Conservation (phyloP, 2,797 vertebrate genomes). For the Artibeus lituratus region DNA sequence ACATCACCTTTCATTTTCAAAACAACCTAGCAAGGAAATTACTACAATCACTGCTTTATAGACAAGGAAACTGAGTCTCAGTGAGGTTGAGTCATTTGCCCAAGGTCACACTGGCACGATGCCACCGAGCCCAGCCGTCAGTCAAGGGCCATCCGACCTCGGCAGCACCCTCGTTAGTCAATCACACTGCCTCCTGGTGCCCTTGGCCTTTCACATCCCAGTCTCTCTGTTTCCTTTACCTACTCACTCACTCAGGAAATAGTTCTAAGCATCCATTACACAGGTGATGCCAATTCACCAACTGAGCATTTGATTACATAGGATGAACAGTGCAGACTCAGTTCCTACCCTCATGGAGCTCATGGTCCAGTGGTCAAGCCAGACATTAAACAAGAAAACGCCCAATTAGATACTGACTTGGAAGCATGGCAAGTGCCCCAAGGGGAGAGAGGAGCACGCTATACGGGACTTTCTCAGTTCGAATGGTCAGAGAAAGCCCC, state of each 20-base stretch:
- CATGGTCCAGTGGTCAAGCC: not conserved
- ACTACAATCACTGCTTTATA: not conserved
- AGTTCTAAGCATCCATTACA: not conserved
- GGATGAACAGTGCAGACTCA: not conserved
- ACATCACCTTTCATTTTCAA: constrained; percentile 19
- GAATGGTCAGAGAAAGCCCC: not conserved
- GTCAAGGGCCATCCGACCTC: not conserved
- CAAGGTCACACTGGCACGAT: not conserved
- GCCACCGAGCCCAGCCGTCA: not conserved
- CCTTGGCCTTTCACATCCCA: not conserved
- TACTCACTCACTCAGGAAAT: not conserved
- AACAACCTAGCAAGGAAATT: constrained; percentile 8
- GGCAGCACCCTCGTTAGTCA: not conserved
- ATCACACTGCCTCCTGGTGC: not conserved
- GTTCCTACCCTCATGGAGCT: not conserved
- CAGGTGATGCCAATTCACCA: too few species aligned
- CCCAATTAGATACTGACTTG: not conserved
- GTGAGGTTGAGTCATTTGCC: not conserved
- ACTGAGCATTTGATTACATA: not conserved
- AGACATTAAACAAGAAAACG: not conserved
- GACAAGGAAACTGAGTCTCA: not conserved
- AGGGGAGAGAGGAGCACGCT: not conserved
- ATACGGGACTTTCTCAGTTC: not conserved
- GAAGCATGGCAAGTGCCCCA: not conserved
- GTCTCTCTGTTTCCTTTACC: not conserved